A percentile compares a stretch with the other conserved stretches of the same genome.
These are phyloP conservation scores for Athalia circularis DNA, from an alignment of 2,888 invertebrate species.

Conservation along the genomic window DNA sequence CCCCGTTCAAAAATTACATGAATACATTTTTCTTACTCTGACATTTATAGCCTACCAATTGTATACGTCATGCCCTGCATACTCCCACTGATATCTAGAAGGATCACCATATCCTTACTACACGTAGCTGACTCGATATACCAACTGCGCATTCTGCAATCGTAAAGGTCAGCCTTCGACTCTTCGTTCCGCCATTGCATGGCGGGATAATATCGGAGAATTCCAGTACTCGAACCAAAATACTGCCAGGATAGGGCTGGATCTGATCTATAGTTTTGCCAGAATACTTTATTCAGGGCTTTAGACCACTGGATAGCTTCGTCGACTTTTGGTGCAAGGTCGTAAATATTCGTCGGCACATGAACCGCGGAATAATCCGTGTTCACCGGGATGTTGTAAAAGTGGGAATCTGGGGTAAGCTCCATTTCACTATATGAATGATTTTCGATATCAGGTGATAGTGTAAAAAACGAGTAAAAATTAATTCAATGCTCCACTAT, in stretches of 20 bases:
- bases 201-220: constrained; percentile 93
- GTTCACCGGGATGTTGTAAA: constrained; percentile 89
- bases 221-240: constrained; percentile 95
- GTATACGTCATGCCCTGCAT: constrained; percentile 90
- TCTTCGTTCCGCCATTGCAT: constrained; percentile 66
- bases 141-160: constrained; percentile 95
- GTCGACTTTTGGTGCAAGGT: constrained; percentile 79
- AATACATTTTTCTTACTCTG: no score
- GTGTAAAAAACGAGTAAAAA: neutral
- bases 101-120: constrained; percentile 96
- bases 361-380: constrained; percentile 91
- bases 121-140: constrained; percentile 98
- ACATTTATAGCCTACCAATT: constrained; percentile 71
- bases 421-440: constrained; percentile 77
- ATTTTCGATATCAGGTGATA: neutral
- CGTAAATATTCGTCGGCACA: constrained; percentile 95
- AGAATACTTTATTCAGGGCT: constrained; percentile 87
- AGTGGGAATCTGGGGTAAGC: constrained; percentile 86
- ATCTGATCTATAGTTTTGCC: constrained; percentile 89
- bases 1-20: no score
- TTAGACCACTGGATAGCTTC: constrained; percentile 95
- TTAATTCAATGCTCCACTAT: neutral
- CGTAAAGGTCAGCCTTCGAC: constrained; percentile 83
- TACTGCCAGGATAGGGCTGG: constrained; percentile 97
- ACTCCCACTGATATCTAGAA: constrained; percentile 96